phyloP scores from a whole-genome alignment of 2,888 invertebrate species.

The Himalopsyche japonica region DNA sequence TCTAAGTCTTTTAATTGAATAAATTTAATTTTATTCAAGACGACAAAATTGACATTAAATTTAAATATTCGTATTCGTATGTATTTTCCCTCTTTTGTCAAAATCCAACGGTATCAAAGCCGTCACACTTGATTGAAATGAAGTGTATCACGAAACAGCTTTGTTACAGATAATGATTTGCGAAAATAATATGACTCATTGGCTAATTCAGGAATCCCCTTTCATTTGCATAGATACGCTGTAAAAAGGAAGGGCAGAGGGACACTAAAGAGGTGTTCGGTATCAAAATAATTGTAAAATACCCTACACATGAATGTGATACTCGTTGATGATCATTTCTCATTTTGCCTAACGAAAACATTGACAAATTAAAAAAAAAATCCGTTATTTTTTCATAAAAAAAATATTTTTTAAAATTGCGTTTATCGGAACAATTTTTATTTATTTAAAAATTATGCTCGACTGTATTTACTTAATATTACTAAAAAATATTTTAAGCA shows the following conservation, averaged over 20 bases:
- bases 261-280: constrained; percentile 20
- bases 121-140: neutral
- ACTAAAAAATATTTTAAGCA: no score
- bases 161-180: neutral
- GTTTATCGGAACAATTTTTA: no score
- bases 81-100: no score
- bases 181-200: constrained; percentile 1
- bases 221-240: neutral
- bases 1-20: no score
- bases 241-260: neutral
- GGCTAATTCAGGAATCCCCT: neutral
- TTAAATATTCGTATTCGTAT: no score
- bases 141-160: neutral
- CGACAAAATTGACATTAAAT: no score
- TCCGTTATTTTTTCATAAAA: neutral
- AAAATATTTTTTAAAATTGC: no score
- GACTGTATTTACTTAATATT: no score
- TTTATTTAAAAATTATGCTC: no score
- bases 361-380: neutral
- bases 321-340: constrained; percentile 31
- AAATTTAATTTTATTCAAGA: no score
- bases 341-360: neutral
- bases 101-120: no score
- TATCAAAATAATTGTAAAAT: constrained; percentile 36
- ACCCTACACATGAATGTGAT: constrained; percentile 29